Conservation (phyloP, 2,797 vertebrate species). For the Nannoperca australis region DNA sequence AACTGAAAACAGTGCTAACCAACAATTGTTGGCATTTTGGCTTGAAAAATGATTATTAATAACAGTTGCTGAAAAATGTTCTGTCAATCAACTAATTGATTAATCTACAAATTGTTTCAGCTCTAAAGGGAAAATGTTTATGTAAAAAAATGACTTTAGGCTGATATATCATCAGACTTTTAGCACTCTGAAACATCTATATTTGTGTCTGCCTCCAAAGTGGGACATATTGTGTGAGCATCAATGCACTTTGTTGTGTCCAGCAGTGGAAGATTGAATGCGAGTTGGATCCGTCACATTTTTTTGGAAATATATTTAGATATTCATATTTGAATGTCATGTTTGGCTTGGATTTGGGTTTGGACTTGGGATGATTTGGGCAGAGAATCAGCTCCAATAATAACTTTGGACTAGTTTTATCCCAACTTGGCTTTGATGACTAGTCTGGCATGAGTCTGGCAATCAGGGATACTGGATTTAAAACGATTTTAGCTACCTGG, state of each 20-base stretch:
- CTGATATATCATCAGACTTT: background rate
- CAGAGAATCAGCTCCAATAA: background rate
- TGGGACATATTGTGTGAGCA: conserved; percentile 9
- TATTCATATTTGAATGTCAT: conserved; percentile 17
- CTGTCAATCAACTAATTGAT: background rate
- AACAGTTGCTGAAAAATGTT: background rate
- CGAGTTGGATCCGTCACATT: background rate
- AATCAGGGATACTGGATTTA: conserved; percentile 19
- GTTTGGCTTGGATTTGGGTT: conserved; percentile 5
- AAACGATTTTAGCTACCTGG: conserved; percentile 10
- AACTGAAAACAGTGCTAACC: background rate
- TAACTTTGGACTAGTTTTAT: conserved; percentile 9
- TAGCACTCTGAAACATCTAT: background rate
- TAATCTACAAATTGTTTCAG: background rate
- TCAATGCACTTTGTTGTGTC: background rate
- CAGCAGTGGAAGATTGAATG: background rate
- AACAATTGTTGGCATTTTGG: too few species aligned
- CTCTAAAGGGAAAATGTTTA: background rate
- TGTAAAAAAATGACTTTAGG: background rate
- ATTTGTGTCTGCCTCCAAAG: background rate
- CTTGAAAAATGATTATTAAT: background rate
- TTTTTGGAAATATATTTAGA: conserved; percentile 23
- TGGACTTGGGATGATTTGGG: background rate
- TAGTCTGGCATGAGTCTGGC: conserved; percentile 1
- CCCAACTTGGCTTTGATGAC: conserved; percentile 19